Percentiles rank a stretch among this genome's conserved stretches.
Conservation (phyloP, 2,113 vertebrate genomes). For the Murina feae region DNA sequence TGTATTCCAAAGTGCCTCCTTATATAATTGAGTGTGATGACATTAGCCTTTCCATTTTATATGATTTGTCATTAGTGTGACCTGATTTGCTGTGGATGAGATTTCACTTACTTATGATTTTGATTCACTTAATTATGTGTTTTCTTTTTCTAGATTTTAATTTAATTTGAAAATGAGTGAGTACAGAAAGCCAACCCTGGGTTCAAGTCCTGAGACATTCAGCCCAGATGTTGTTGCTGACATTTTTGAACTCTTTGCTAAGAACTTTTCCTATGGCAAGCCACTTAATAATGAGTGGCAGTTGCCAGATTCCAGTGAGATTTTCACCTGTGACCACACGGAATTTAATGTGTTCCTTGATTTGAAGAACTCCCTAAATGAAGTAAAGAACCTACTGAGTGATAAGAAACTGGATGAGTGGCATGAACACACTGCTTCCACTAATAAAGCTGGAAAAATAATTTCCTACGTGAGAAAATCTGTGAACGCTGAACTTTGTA, state of each 20-base stretch:
- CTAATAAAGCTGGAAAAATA: slow-evolving; percentile 92
- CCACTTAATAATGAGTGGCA: slow-evolving; percentile 84
- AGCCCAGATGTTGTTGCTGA: slow-evolving; percentile 81
- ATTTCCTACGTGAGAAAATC: slow-evolving; percentile 85
- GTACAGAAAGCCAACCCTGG: slow-evolving; percentile 73
- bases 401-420: slow-evolving; percentile 95
- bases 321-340: slow-evolving; percentile 77
- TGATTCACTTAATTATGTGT: slow-evolving; percentile 25
- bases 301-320: slow-evolving; percentile 82
- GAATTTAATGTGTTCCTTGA: slow-evolving; percentile 81
- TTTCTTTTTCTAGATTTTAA: slow-evolving; percentile 69
- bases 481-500: slow-evolving; percentile 92
- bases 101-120: background rate
- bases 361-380: slow-evolving; percentile 90
- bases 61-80: background rate
- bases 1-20: background rate
- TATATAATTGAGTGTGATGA: background rate
- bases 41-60: background rate
- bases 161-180: slow-evolving; percentile 84
- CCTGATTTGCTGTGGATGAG: background rate
- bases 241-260: slow-evolving; percentile 84
- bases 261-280: slow-evolving; percentile 86
- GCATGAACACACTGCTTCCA: slow-evolving; percentile 94
- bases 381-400: slow-evolving; percentile 92
- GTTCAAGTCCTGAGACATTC: slow-evolving; percentile 69